These are phyloP conservation scores for Drosophila setifemur DNA, from an alignment of 1,140 invertebrate genomes.

Conservation along the genomic window DNA sequence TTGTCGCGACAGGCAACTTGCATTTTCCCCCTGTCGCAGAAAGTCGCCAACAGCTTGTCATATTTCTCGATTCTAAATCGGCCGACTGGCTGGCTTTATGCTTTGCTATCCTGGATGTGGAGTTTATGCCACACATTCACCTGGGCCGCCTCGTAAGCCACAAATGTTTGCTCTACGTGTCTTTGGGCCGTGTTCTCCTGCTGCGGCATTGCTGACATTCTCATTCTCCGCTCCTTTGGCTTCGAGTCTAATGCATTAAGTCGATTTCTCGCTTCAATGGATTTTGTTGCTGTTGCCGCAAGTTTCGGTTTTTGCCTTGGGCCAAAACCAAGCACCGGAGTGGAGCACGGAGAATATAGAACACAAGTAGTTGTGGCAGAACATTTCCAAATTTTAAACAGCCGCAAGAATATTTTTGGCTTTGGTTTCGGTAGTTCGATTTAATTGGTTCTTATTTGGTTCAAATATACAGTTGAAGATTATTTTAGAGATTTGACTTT, in stretches of 20 bases:
- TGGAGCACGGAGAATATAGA: neutral
- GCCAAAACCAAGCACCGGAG: neutral
- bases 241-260: slow-evolving; percentile 71
- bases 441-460: no score
- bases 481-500: no score
- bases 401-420: no score
- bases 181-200: slow-evolving; percentile 32
- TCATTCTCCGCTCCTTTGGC: slow-evolving; percentile 3
- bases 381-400: neutral
- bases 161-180: slow-evolving; percentile 72
- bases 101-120: neutral
- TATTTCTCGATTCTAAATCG: slow-evolving; percentile 42
- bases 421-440: no score
- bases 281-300: slow-evolving; percentile 57
- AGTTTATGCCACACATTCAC: neutral
- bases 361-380: neutral
- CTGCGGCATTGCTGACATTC: slow-evolving; percentile 16
- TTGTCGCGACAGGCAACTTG: slow-evolving; percentile 7
- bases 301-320: slow-evolving; percentile 38
- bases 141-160: slow-evolving; percentile 32
- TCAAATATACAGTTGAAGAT: no score
- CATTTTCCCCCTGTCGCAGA: slow-evolving; percentile 18
- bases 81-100: slow-evolving; percentile 9
- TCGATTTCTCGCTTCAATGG: slow-evolving; percentile 73
- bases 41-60: slow-evolving; percentile 23